Conservation (phyloP, 2,797 vertebrate species). For the Typhlichthys eigenmanni region DNA sequence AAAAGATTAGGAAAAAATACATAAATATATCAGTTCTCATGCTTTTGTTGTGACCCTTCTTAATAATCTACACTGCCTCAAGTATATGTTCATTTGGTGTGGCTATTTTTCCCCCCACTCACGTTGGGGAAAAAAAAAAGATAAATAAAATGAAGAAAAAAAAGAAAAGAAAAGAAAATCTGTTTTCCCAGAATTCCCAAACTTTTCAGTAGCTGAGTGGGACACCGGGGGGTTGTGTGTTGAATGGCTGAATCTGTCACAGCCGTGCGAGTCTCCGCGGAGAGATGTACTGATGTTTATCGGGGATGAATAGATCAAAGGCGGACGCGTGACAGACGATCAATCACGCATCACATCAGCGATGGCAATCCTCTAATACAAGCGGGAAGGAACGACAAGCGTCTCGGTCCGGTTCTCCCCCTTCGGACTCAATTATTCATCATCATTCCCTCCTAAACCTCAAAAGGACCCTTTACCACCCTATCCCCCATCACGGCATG, state of each 20-base stretch:
- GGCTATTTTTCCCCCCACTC: no score
- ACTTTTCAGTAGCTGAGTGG: conserved; percentile 58
- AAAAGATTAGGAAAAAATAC: no score
- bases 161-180: not conserved
- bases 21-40: no score
- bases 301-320: conserved; percentile 99
- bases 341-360: conserved; percentile 99
- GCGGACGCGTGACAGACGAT: conserved; percentile 96
- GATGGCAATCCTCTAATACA: conserved; percentile 98
- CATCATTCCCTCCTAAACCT: conserved; percentile 75
- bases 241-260: conserved; percentile 85
- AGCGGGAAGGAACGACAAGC: conserved; percentile 83
- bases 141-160: not conserved
- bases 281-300: conserved; percentile 99
- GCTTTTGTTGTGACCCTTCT: no score
- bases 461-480: conserved; percentile 65
- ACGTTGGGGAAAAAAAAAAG: no score
- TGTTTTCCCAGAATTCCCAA: not conserved
- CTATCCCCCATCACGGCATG: conserved; percentile 58
- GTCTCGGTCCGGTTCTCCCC: conserved; percentile 76
- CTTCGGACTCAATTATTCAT: conserved; percentile 77
- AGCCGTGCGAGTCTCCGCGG: conserved; percentile 91
- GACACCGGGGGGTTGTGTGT: conserved; percentile 81
- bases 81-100: no score
- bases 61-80: no score